Conservation (phyloP, 2,113 vertebrate genomes). For the Passer domesticus region DNA sequence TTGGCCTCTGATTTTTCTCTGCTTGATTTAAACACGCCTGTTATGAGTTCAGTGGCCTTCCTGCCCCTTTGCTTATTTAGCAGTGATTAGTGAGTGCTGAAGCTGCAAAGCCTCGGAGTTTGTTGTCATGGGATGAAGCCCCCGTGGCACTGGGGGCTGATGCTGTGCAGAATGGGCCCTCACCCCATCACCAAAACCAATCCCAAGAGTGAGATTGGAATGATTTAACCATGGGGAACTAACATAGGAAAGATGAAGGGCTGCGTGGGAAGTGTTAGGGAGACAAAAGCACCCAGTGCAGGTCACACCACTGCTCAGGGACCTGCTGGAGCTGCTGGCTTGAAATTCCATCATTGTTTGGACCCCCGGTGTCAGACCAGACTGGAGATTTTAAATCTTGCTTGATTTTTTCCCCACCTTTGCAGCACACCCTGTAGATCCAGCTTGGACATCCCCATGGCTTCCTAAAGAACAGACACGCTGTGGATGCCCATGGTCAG, state of each 20-base stretch:
- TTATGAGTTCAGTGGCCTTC: conserved; percentile 58
- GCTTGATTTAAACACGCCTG: conserved; percentile 50
- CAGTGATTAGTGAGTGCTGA: conserved; percentile 41
- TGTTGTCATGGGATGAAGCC: not conserved
- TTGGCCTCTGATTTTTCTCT: conserved; percentile 60
- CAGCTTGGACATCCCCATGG: not conserved
- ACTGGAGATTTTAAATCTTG: not conserved
- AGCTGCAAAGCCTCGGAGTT: not conserved
- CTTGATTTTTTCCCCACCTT: not conserved
- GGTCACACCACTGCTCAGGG: not conserved
- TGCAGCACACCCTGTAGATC: not conserved
- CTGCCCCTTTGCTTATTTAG: conserved; percentile 41
- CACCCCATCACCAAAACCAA: not conserved
- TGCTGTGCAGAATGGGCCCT: not conserved
- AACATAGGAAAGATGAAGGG: not conserved
- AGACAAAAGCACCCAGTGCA: not conserved
- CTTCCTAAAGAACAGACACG: not conserved
- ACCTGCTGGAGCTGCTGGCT: not conserved
- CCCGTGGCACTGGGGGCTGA: not conserved
- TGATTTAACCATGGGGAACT: not conserved
- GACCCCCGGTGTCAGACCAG: not conserved
- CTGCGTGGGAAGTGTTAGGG: not conserved
- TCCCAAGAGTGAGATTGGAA: not conserved
- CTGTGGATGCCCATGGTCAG: not conserved
- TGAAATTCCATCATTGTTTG: not conserved